Base-by-base conservation (phyloP, 2,113 vertebrate genomes). In the Alouatta palliata region DNA sequence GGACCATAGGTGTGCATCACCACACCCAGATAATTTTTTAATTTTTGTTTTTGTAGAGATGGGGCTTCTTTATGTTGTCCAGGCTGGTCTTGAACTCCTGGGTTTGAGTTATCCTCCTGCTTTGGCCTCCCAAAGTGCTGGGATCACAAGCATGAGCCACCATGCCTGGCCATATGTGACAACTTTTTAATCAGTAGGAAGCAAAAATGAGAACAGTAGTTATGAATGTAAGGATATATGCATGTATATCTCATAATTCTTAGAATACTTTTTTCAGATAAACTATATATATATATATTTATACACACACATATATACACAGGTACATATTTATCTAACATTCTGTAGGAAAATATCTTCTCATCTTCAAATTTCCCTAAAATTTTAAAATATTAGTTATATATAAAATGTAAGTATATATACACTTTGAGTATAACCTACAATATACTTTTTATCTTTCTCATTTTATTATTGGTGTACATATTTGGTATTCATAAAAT, bases 401-500 rank as follows among this genome's bases (percentile, higher is more conserved):
- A 8, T 56, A 37, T 95, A 70, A 94, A 92, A 95, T 82, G 13
- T 12, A 87, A 2, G 27, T 81, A 54, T 10, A 92, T 81, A 76
- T 89, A 11, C 10, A 79, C 8, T 86, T 94, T 56, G 43, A 92
- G 43, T 87, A 94, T 90, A 82, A 64, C 8, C 37, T 90, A 11
- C 45, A 75, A 84, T 84, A 80, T 37, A 37, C 61, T 40, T 79
- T 73, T 95, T 66, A 56, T 19, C 12, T n/a, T 40, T 35, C 52
- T 3, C 37, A 89, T 90, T 76, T 90, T 54, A 52, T 95, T 90
- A 49, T 49, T 75, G 8, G 6, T 56, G 3, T 43, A 54, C 6
- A 90, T 0, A 52, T 80, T 91, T 97, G 8, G 5, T 87, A 70
- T 91, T 96, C 40, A 93, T 79, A 80, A 86, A 92, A 93, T n/a